Evolutionary conservation across 2,888 invertebrate genomes (phyloP), one percentile per base, ranked within the genome.

Genomic region (Resseliella maxima): DNA sequence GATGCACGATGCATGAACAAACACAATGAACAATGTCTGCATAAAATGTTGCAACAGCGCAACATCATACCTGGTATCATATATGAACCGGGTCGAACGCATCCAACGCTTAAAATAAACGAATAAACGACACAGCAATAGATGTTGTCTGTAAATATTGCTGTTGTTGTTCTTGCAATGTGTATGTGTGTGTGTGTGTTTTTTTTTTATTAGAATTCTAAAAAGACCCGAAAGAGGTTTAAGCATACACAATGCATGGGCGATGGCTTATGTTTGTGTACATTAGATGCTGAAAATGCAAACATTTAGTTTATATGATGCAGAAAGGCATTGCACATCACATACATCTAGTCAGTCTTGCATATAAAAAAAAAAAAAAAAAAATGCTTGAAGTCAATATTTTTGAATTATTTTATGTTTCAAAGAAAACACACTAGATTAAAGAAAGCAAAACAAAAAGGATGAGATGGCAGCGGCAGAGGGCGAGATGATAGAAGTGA

Each of bases 351-450:
- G 72, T 31, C 0, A 59, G 59, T n/a, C n/a, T n/a, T n/a, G n/a
- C n/a, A n/a, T n/a, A n/a, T n/a, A n/a, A 27, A 24, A n/a, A 24
- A 24, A 24, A 59, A 24, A 59, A 27, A 59, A 59, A 59, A 59
- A 31, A 72, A 35, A 31, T 72, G 72, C 31, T 72, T 72, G 72
- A 72, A 72, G 72, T 72, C 72, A 72, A 72, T 72, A 72, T 72
- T 72, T 59, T 35, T 72, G 72, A 72, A 72, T 72, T 72, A 72
- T 72, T 72, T 72, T 72, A 35, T 31, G 72, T 72, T 72, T 72
- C 27, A 72, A 72, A 72, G 72, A 72, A 72, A 72, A 35, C 24
- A 59, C 24, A 59, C n/a, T 15, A 59, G 59, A 59, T 2, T 50
- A 24, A 24, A n/a, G n/a, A 59, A 59, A 59, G 12, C 24, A 24